A percentile compares a stretch with the other conserved stretches of the same genome.
Evolutionary conservation across 2,113 vertebrate species (phyloP).

Genomic region (Pipra filicauda): DNA sequence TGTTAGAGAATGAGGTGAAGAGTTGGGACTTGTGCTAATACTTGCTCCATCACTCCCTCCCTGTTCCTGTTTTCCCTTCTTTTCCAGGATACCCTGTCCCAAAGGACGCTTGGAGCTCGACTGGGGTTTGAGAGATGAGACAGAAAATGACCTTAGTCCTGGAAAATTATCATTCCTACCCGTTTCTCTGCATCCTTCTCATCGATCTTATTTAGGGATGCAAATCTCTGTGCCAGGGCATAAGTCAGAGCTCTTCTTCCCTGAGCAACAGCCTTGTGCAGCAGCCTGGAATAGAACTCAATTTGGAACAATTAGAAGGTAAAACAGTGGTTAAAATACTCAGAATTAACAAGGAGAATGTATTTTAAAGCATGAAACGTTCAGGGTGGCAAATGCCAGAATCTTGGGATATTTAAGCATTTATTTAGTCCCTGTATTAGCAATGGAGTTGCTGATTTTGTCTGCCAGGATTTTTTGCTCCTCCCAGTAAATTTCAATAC

Average conservation of each 20-base stretch:
- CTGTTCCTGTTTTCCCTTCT: not conserved
- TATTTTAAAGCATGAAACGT: not conserved
- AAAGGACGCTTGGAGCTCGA: not conserved
- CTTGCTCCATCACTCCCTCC: not conserved
- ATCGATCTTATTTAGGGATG: slow-evolving; percentile 71
- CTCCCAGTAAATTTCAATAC: not conserved
- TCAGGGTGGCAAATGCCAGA: rapidly evolving
- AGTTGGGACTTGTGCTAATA: not conserved
- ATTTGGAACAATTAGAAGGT: not conserved
- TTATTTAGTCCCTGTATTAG: not conserved
- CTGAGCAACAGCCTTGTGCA: slow-evolving; percentile 77
- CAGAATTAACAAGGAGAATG: not conserved
- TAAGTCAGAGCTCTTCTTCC: slow-evolving; percentile 80
- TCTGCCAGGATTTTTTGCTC: not conserved
- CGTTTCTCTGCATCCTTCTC: slow-evolving; percentile 76
- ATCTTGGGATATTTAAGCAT: not conserved
- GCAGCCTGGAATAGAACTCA: slow-evolving; percentile 56
- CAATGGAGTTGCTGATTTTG: not conserved
- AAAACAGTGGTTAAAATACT: not conserved
- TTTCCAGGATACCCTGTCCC: not conserved
- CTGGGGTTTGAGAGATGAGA: not conserved
- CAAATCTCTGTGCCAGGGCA: slow-evolving; percentile 75
- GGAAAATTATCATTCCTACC: slow-evolving; percentile 61
- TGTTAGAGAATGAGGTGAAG: not conserved
- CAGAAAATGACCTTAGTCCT: not conserved